Conservation (phyloP, 1,140 invertebrate species). For the Dinothrombium tinctorium region DNA sequence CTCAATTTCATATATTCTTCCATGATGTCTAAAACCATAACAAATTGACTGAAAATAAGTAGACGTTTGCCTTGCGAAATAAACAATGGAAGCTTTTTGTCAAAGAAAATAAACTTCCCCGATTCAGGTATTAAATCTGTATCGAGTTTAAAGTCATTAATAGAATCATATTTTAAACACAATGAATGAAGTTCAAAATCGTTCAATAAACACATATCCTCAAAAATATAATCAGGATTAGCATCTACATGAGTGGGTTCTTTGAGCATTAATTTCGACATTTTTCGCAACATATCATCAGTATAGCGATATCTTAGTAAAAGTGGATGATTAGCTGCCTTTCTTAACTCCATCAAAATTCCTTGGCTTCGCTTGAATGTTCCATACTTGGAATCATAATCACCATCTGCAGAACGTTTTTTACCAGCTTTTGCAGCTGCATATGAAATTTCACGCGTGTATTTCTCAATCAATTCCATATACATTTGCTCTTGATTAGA, state of each 20-base stretch:
- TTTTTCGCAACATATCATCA: constrained; percentile 36
- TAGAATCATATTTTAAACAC: constrained; percentile 31
- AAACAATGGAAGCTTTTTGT: constrained; percentile 49
- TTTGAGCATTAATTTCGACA: constrained; percentile 43
- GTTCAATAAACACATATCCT: constrained; percentile 61
- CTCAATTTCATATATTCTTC: constrained; percentile 42
- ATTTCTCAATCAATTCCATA: constrained; percentile 41
- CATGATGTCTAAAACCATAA: constrained; percentile 80
- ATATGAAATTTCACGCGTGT: constrained; percentile 17
- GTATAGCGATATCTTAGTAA: constrained; percentile 51
- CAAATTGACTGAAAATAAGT: constrained; percentile 92
- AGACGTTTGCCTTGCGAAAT: constrained; percentile 72
- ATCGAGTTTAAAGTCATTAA: constrained; percentile 21
- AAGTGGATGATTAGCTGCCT: constrained; percentile 67
- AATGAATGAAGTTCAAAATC: constrained; percentile 75
- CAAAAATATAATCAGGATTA: constrained; percentile 51
- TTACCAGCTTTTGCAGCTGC: too few species aligned
- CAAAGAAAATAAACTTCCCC: constrained; percentile 62
- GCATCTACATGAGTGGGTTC: constrained; percentile 49
- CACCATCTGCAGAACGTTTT: neutral
- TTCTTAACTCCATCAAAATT: constrained; percentile 68
- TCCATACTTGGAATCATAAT: constrained; percentile 6
- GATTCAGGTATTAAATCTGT: constrained; percentile 24
- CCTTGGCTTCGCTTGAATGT: constrained; percentile 31
- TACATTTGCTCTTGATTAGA: constrained; percentile 47